Conservation (phyloP, 2,888 invertebrate species). For the Diogma glabrata region DNA sequence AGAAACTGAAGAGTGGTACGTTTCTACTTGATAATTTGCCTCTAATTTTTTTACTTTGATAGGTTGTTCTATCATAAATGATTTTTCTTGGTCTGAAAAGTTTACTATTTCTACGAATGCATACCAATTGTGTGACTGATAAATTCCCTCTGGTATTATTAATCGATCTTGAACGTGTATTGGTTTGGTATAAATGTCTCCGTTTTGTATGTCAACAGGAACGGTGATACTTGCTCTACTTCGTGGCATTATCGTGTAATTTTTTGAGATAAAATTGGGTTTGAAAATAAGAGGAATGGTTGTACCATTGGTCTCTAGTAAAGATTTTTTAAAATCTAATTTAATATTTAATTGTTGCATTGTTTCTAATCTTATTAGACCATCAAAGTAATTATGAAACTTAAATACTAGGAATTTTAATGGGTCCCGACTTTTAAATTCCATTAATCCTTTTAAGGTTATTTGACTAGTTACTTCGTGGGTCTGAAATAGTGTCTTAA, state of each 20-base stretch:
- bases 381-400: background rate
- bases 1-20: conserved; percentile 9
- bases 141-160: conserved; percentile 16
- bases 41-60: conserved; percentile 9
- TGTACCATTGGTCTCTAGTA: conserved; percentile 11
- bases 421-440: background rate
- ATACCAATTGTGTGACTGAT: conserved; percentile 14
- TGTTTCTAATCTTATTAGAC: background rate
- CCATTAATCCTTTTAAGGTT: background rate
- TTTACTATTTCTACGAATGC: conserved; percentile 14
- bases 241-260: conserved; percentile 12
- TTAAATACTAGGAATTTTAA: background rate
- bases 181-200: conserved; percentile 13
- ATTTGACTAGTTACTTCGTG: background rate
- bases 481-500: background rate
- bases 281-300: conserved; percentile 10
- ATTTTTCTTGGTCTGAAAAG: conserved; percentile 7
- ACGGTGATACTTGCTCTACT: conserved; percentile 1
- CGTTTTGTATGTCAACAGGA: conserved; percentile 13
- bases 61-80: conserved; percentile 15
- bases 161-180: conserved; percentile 11
- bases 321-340: conserved; percentile 16
- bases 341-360: conserved; percentile 3
- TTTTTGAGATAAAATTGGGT: conserved; percentile 15
- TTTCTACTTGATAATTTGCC: conserved; percentile 4